A percentile compares a stretch with the other conserved stretches of the same genome.
These are phyloP conservation scores for Cirrhinus mrigala DNA, from an alignment of 2,797 vertebrate species.

Conservation along the genomic window DNA sequence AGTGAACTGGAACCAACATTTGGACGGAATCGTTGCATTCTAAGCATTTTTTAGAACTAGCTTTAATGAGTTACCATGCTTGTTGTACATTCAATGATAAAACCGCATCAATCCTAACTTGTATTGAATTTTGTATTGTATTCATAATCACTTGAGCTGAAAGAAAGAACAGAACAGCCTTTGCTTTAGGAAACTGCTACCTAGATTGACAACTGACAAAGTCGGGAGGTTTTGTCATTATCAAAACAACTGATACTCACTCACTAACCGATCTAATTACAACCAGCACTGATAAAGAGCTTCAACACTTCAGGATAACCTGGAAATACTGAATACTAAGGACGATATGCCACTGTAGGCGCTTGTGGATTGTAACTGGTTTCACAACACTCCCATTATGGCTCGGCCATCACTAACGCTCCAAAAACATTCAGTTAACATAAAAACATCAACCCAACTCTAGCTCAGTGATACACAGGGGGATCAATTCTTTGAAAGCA, in stretches of 20 bases:
- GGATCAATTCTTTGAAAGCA: not conserved
- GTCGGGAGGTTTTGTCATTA: not conserved
- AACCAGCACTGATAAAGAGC: conserved; percentile 14
- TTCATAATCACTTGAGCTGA: not conserved
- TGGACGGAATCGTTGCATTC: conserved; percentile 25
- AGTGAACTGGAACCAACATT: conserved; percentile 71
- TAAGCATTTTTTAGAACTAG: not conserved
- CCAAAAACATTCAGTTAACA: conserved; percentile 26
- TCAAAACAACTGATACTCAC: conserved; percentile 1
- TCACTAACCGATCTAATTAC: not conserved
- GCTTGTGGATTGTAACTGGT: not conserved
- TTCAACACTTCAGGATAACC: conserved; percentile 31
- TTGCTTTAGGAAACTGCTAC: not conserved
- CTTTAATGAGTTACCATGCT: not conserved
- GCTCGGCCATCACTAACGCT: conserved; percentile 6
- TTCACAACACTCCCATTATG: not conserved
- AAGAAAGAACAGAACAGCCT: not conserved
- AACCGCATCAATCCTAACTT: not conserved
- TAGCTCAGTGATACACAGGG: conserved; percentile 48
- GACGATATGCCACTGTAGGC: not conserved
- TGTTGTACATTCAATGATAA: conserved; percentile 20
- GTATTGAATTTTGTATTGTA: not conserved
- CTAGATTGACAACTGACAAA: not conserved
- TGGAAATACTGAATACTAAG: conserved; percentile 36
- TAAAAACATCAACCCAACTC: not conserved